Base-by-base conservation (phyloP, 1,140 invertebrate species). In the Drosophila subpulchrella region DNA sequence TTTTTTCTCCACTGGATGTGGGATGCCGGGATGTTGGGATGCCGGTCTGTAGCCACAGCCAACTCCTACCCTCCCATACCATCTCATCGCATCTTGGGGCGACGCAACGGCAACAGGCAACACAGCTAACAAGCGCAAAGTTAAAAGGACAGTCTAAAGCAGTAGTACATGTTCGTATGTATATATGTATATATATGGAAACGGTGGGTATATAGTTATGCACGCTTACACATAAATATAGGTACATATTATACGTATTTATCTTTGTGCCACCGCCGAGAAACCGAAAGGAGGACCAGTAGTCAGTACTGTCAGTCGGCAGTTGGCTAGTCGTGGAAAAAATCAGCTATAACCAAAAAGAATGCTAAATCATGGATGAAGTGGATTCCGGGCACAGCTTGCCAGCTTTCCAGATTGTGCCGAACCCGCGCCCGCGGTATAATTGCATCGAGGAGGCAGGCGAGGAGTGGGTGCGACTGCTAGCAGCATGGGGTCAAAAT, bases 291-390 rank as follows among this genome's bases (percentile, higher is more conserved):
- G 12, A 20, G 47, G 47, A 39, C 41, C 48, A 27, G 34, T 17
- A 46, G 17, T 27, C 27, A 20, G 20, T 20, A 20, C 20, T 20
- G 20, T 20, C 20, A 27, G 27, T 27, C 27, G 27, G 27, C 27
- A 27, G 27, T 34, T 8, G 32, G 42, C 42, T 24, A 20, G 32
- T 8, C 10, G 42, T 10, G 38, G 42, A 39, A 65, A 80, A 81
- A 67, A 66, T 51, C 75, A 50, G 56, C 65, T 60, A 70, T 73
- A 75, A 72, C 67, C 67, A 79, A 81, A 73, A 81, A 79, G 67
- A 84, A 89, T 84, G 79, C 72, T 80, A 88, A 83, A 80, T 88
- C 83, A 82, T 82, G 78, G 76, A 70, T 77, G 78, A 70, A 85
- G 77, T 70, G 70, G 55, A 71, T 61, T 59, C 63, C 57, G 73